Conservation (phyloP, 2,797 vertebrate species). For the Pseudopleuronectes americanus region DNA sequence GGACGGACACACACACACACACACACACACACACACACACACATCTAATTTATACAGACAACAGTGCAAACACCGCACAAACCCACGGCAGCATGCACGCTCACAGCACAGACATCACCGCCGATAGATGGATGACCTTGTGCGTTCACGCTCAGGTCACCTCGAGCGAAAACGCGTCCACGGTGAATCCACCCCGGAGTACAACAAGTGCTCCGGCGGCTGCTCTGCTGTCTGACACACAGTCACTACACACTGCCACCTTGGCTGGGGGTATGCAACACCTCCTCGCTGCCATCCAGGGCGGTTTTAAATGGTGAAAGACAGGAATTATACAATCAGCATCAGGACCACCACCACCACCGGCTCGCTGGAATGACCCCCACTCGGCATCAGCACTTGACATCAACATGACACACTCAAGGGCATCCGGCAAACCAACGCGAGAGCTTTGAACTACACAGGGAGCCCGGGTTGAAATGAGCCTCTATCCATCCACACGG, state of each 20-base stretch:
- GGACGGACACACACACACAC: conserved; percentile 42
- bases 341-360: conserved; percentile 21
- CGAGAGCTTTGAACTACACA: conserved; percentile 66
- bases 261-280: conserved; percentile 53
- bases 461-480: conserved; percentile 36
- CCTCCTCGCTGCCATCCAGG: conserved; percentile 32
- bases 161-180: conserved; percentile 38
- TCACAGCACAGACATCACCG: conserved; percentile 34
- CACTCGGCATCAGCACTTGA: conserved; percentile 64
- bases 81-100: conserved; percentile 20
- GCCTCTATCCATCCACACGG: conserved; percentile 7
- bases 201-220: conserved; percentile 81
- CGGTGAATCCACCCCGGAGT: conserved; percentile 42
- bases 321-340: conserved; percentile 44
- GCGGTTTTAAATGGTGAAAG: conserved; percentile 33
- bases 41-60: conserved; percentile 45
- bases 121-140: conserved; percentile 74
- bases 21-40: conserved; percentile 1
- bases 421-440: conserved; percentile 76
- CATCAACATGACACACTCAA: conserved; percentile 79
- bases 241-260: conserved; percentile 50
- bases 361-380: conserved; percentile 68
- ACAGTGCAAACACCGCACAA: conserved; percentile 35
- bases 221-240: conserved; percentile 33
- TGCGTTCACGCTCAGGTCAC: conserved; percentile 67